Evolutionary conservation across 1,140 invertebrate species (phyloP).

Genomic region (Leguminivora glycinivorella): DNA sequence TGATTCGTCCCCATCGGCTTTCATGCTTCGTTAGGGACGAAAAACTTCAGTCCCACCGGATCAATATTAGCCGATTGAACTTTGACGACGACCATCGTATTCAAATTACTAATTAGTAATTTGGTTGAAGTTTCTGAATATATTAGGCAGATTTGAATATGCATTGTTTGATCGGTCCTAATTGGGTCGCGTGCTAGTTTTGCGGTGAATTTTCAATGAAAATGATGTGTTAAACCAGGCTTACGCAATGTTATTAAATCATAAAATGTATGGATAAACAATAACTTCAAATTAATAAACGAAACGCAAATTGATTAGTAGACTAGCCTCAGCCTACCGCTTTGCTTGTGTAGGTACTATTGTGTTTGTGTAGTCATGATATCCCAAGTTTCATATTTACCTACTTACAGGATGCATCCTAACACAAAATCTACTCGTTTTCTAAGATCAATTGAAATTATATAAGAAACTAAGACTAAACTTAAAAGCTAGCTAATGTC

Average conservation of each 20-base stretch:
- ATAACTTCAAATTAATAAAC: no score
- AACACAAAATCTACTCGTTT: no score
- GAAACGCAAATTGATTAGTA: no score
- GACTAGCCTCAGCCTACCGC: not conserved
- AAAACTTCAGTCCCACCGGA: conserved; percentile 33
- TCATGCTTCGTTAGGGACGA: conserved; percentile 50
- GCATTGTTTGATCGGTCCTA: conserved; percentile 3
- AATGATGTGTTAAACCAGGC: not conserved
- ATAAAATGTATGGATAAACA: not conserved
- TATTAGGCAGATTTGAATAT: conserved; percentile 13
- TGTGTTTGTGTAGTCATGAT: no score
- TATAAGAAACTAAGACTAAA: no score
- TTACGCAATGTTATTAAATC: not conserved
- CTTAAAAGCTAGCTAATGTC: no score
- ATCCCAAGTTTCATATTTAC: no score
- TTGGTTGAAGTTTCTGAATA: conserved; percentile 31
- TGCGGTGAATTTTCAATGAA: conserved; percentile 1
- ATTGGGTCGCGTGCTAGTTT: not conserved
- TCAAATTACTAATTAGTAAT: conserved; percentile 46
- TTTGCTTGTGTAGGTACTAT: no score
- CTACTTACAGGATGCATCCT: no score
- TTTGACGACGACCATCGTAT: conserved; percentile 43
- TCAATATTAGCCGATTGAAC: conserved; percentile 46
- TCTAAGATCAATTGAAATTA: no score
- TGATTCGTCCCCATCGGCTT: conserved; percentile 45